Evolutionary conservation across 2,888 invertebrate species (phyloP).

Genomic region (Acronicta aceris): DNA sequence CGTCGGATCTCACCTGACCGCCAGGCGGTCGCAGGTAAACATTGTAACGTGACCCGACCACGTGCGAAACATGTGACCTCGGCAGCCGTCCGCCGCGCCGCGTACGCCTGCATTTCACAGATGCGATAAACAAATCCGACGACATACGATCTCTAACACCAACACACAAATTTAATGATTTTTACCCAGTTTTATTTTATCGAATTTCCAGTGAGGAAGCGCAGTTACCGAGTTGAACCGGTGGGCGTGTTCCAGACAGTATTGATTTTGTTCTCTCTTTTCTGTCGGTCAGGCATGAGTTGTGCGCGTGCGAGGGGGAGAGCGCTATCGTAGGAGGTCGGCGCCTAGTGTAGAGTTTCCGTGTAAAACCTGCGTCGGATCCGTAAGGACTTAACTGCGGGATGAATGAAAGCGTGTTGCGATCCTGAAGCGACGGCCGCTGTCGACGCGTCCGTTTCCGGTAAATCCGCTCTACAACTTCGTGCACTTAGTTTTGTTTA

Average conservation of each 20-base stretch:
- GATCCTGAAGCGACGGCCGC: conserved; percentile 87
- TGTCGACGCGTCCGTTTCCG: conserved; percentile 87
- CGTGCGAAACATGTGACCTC: conserved; percentile 82
- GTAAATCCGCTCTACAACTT: conserved; percentile 87
- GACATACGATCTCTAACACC: conserved; percentile 64
- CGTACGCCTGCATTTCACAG: conserved; percentile 23
- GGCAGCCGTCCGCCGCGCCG: conserved; percentile 19
- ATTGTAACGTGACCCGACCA: conserved; percentile 86
- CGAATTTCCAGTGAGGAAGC: conserved; percentile 87
- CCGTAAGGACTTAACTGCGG: conserved; percentile 80
- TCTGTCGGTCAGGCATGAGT: conserved; percentile 67
- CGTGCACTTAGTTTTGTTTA: conserved; percentile 84
- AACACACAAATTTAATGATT: conserved; percentile 82
- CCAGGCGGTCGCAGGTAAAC: conserved; percentile 85
- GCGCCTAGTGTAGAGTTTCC: conserved; percentile 84
- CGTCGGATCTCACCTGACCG: conserved; percentile 82
- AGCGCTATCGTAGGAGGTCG: conserved; percentile 74
- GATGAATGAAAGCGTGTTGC: conserved; percentile 89
- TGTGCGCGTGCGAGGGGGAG: conserved; percentile 72
- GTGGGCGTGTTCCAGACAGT: conserved; percentile 88
- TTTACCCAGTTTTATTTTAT: conserved; percentile 87
- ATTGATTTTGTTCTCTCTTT: conserved; percentile 85
- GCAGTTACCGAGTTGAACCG: conserved; percentile 85
- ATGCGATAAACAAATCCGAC: conserved; percentile 41
- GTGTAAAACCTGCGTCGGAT: conserved; percentile 76